Evolutionary conservation across 2,888 invertebrate genomes (phyloP), one percentile per base, ranked within the genome.

Genomic region (Tethea ocularis): DNA sequence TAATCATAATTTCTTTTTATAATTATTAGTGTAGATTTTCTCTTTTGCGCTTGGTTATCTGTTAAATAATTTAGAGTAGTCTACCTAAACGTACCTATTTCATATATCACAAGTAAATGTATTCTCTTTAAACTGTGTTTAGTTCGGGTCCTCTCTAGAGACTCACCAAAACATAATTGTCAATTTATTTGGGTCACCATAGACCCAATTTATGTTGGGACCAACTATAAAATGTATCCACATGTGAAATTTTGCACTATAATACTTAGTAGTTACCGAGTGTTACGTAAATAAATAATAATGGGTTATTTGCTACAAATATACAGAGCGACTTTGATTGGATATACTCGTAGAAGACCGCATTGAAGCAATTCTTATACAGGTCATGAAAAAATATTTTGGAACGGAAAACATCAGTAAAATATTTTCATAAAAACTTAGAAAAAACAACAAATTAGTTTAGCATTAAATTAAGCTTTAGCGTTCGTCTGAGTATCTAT

Each of bases 131-230:
- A 20, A 33, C 54, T 6, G 33, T 33, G 41, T 17, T 41, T 41
- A 8, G 17, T 46, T n/a, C 22, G 33, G 33, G 29, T 26, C 7
- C 33, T 33, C 54, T 36, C 17, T 7, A 17, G 54, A 36, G 54
- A 33, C 46, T 20, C 17, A 46, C 54, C 17, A 20, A 33, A 54
- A 22, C 54, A 54, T 54, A 54, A 54, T 54, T 54, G 54, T 11
- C 33, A 54, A 54, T 36, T 33, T 54, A 33, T 54, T 54, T 22
- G 33, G 54, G 54, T 46, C 33, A 54, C 54, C 33, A 54, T 54
- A 33, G 20, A 33, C 24, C 17, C 26, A 17, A 17, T 29, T 53
- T 29, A 53, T n/a, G 26, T 52, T 20, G n/a, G 23, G n/a, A 23
- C 23, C 4, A 52, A 52, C 52, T 24, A 23, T 52, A 52, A 46